These are phyloP conservation scores for Todiramphus saurophagus DNA, from an alignment of 2,113 vertebrate genomes.

Conservation along the genomic window DNA sequence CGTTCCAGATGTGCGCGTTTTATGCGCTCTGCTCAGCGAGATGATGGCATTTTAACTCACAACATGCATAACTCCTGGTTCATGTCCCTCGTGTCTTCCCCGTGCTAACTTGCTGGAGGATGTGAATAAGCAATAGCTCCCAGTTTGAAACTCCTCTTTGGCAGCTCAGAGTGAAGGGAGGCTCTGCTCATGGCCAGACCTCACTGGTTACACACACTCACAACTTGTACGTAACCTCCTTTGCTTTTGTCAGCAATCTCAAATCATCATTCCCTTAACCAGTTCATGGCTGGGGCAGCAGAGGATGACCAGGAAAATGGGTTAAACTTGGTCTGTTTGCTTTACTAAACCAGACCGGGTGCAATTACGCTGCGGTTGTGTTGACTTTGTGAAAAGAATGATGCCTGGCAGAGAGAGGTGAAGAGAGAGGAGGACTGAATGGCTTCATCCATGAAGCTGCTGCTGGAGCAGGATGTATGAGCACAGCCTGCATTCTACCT, in stretches of 20 bases:
- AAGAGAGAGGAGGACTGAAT: background rate
- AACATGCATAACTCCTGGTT: rapidly evolving
- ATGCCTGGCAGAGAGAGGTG: background rate
- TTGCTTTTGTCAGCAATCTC: background rate
- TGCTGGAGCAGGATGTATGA: background rate
- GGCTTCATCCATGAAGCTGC: background rate
- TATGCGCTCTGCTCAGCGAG: rapidly evolving
- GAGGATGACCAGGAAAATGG: background rate
- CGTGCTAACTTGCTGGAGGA: background rate
- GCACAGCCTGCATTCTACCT: background rate
- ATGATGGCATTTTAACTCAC: background rate
- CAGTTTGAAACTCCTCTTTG: background rate
- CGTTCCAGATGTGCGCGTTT: rapidly evolving
- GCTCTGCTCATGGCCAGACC: background rate
- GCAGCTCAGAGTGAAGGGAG: background rate
- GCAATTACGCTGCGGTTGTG: rapidly evolving
- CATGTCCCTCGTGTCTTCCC: background rate
- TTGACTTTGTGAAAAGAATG: background rate
- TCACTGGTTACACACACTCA: background rate
- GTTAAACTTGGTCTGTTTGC: background rate
- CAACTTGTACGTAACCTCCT: background rate
- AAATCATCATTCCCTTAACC: background rate
- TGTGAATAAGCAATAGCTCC: background rate
- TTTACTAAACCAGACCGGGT: background rate
- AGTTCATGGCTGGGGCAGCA: background rate